Evolutionary conservation across 2,797 vertebrate genomes (phyloP), one percentile per base, ranked within the genome.

Genomic region (Momotus momota): DNA sequence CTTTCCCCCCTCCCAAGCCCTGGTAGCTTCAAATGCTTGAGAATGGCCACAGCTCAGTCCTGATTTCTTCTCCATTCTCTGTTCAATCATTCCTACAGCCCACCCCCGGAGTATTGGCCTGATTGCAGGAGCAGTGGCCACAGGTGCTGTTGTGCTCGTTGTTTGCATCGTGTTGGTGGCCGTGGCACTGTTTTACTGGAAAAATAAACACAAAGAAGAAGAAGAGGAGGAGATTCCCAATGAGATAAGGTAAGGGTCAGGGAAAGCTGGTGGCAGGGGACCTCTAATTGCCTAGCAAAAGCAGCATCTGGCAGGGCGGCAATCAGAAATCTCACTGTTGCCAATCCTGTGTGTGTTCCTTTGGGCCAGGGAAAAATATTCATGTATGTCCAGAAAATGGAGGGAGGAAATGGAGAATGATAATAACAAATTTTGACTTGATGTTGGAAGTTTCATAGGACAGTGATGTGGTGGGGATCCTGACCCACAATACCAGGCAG

Each of bases 151-250:
- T 23, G 98, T 99, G 14, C 94, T 99, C 20, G 86, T 99, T 93
- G 98, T 99, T 96, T 99, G 99, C 91, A 98, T 98, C 71, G 98
- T 99, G 40, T 96, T 99, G 84, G 98, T 99, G 96, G 98, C 98
- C 21, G 98, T 99, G 70, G 98, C 98, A 5, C 98, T 99, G 49
- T 99, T 99, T 98, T 99, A 99, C 97, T 99, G 99, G 99, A 99
- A 98, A 98, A 99, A 99, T 97, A 99, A 99, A 98, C 99, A 99
- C 97, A 99, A 99, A 97, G 99, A 99, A 48, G 99, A 99, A 7
- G 99, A 99, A 48, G 99, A 99, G 69, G 99, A 99, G 86, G 99
- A 99, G 95, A 99, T 99, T 92, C 99, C 99, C 77, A 99, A 99
- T 79, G 99, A 99, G 97, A 99, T 99, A 98, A 99, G 99, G 99